phyloP scores from a whole-genome alignment of 2,797 vertebrate species.

The Distichodus sexfasciatus region DNA sequence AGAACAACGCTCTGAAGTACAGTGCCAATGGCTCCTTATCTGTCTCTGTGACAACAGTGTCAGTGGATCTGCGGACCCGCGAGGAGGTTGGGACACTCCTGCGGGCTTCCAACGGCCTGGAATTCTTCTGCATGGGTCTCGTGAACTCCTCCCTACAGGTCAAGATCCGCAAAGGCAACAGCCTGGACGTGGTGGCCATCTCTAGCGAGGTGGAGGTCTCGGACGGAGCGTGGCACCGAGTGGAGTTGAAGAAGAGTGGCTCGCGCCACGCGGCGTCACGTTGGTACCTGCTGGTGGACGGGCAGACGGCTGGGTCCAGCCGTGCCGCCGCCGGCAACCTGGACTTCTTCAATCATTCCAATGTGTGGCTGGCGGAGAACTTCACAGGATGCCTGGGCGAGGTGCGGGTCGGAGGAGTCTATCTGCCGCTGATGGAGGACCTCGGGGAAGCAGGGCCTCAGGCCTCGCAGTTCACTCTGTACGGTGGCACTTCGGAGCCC shows the following conservation, averaged over 20 bases:
- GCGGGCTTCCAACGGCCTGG: conserved; percentile 60
- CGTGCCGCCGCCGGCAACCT: conserved; percentile 68
- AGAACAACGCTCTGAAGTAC: conserved; percentile 75
- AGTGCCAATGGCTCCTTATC: conserved; percentile 68
- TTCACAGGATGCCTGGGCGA: conserved; percentile 89
- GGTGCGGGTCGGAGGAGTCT: conserved; percentile 82
- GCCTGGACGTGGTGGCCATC: conserved; percentile 73
- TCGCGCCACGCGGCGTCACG: conserved; percentile 57
- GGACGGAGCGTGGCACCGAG: conserved; percentile 85
- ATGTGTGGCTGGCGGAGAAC: conserved; percentile 78
- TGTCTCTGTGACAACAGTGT: conserved; percentile 71
- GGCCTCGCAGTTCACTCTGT: conserved; percentile 67
- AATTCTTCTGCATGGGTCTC: conserved; percentile 80
- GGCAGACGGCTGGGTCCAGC: conserved; percentile 57
- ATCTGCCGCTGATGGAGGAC: conserved; percentile 75
- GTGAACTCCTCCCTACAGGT: conserved; percentile 79
- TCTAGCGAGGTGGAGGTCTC: conserved; percentile 65
- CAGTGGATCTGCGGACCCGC: conserved; percentile 82
- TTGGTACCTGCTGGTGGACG: conserved; percentile 82
- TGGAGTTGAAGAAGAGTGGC: conserved; percentile 75
- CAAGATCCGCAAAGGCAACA: conserved; percentile 72
- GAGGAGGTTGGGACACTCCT: conserved; percentile 80
- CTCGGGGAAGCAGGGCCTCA: conserved; percentile 53
- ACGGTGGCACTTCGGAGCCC: conserved; percentile 17
- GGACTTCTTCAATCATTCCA: conserved; percentile 78